Conservation (phyloP, 2,113 vertebrate species). For the Oxygymnocypris stewartii region DNA sequence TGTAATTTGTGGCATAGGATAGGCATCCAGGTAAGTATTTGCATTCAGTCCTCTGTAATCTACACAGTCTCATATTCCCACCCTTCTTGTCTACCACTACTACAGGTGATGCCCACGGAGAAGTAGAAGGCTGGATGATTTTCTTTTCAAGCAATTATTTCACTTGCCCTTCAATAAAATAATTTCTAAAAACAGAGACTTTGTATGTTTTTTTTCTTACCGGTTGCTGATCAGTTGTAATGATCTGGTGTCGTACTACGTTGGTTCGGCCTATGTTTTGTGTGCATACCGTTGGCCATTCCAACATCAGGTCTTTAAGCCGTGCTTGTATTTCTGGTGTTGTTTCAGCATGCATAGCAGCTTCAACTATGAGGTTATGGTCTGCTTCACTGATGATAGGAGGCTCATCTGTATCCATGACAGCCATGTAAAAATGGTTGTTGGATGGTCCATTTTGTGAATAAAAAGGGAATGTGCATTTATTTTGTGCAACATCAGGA, state of each 20-base stretch:
- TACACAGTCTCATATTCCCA: slow-evolving; percentile 2
- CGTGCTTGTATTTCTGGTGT: background rate
- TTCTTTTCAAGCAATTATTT: background rate
- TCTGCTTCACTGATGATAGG: background rate
- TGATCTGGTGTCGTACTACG: background rate
- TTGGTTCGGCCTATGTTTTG: background rate
- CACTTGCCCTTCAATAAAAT: background rate
- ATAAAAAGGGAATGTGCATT: background rate
- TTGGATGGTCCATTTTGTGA: background rate
- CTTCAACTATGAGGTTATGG: background rate
- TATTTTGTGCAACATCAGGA: too few relatives aligned
- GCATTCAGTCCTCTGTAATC: background rate
- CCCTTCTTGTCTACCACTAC: background rate
- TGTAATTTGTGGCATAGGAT: slow-evolving; percentile 10
- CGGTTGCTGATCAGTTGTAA: background rate
- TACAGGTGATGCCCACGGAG: background rate
- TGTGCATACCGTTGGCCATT: slow-evolving; percentile 2
- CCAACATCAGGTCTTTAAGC: background rate
- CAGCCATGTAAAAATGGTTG: background rate
- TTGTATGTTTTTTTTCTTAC: background rate
- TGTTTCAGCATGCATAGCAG: background rate
- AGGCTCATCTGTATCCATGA: background rate
- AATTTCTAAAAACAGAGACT: background rate
- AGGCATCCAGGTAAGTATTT: background rate
- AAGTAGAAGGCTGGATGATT: slow-evolving; percentile 6